These are phyloP conservation scores for Strigamia transsilvanica DNA, from an alignment of 2,888 invertebrate species.

Conservation along the genomic window DNA sequence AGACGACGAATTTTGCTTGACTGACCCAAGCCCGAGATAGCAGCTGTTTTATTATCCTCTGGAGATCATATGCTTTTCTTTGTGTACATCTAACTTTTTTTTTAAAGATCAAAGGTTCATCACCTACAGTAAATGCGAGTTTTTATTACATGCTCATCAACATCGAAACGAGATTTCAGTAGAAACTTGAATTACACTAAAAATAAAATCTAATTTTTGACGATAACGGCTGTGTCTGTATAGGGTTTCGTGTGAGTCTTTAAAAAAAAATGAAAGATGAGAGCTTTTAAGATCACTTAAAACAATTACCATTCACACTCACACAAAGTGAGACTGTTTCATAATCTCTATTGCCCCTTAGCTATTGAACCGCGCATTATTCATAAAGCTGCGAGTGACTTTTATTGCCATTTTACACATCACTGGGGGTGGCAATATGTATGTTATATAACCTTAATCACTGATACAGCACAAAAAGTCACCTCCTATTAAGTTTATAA, in stretches of 20 bases:
- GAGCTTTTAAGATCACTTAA: not conserved
- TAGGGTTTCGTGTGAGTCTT: not conserved
- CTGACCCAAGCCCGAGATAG: slow-evolving; percentile 14
- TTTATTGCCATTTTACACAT: slow-evolving; percentile 27
- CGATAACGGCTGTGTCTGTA: not conserved
- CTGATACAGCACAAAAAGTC: not conserved
- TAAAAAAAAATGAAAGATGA: not conserved
- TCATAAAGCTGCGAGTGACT: slow-evolving; percentile 39
- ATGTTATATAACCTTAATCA: slow-evolving; percentile 5
- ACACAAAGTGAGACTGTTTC: not conserved
- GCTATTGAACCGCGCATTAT: slow-evolving; percentile 20
- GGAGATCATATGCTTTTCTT: slow-evolving; percentile 22
- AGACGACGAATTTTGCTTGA: slow-evolving; percentile 36
- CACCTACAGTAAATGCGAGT: not conserved
- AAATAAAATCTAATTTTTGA: slow-evolving; percentile 16
- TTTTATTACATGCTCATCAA: not conserved
- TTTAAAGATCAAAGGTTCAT: slow-evolving; percentile 36
- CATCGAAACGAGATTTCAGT: slow-evolving; percentile 16
- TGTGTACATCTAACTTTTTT: slow-evolving; percentile 19
- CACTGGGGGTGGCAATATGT: not conserved
- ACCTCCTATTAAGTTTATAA: no score
- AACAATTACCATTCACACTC: slow-evolving; percentile 4
- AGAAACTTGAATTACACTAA: not conserved
- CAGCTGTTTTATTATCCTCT: slow-evolving; percentile 3
- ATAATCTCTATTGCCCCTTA: not conserved